Percentiles rank a stretch among this genome's conserved stretches.
Conservation (phyloP, 2,888 invertebrate genomes). For the Brachycybe producta region DNA sequence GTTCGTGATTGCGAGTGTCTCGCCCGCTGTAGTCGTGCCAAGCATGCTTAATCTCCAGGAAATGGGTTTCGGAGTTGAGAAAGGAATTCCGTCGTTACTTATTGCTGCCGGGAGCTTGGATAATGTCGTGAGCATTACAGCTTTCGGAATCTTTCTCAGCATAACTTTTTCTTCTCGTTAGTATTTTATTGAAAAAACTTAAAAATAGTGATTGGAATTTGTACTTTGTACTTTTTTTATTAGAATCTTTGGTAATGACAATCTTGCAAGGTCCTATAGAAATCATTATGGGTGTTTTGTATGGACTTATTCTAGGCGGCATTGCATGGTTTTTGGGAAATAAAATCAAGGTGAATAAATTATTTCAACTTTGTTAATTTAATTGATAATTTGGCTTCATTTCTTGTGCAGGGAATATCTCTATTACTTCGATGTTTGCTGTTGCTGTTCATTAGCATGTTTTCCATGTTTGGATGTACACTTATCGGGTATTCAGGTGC, state of each 20-base stretch:
- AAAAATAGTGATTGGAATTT: background rate
- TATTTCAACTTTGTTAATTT: too few species aligned
- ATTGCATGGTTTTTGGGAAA: constrained; percentile 13
- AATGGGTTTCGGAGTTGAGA: constrained; percentile 79
- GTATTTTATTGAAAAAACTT: too few species aligned
- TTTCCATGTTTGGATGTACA: constrained; percentile 77
- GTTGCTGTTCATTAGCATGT: constrained; percentile 64
- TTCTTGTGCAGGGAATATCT: background rate
- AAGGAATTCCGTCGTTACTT: constrained; percentile 89
- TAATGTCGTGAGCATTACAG: constrained; percentile 86
- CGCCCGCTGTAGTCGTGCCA: constrained; percentile 94
- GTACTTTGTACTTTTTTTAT: background rate
- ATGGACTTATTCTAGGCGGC: constrained; percentile 13
- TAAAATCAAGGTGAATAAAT: constrained; percentile 3
- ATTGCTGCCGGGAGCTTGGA: constrained; percentile 90
- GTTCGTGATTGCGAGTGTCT: constrained; percentile 77
- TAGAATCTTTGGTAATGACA: constrained; percentile 11
- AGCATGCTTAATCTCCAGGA: constrained; percentile 71
- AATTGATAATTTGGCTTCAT: too few species aligned
- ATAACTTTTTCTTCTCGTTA: constrained; percentile 70
- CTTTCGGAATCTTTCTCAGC: constrained; percentile 76
- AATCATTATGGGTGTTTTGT: constrained; percentile 14
- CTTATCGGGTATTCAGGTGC: constrained; percentile 55
- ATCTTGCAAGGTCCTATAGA: constrained; percentile 18
- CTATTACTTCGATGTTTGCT: constrained; percentile 30